These are phyloP conservation scores for Anastrepha ludens DNA, from an alignment of 1,140 invertebrate genomes.

Conservation along the genomic window DNA sequence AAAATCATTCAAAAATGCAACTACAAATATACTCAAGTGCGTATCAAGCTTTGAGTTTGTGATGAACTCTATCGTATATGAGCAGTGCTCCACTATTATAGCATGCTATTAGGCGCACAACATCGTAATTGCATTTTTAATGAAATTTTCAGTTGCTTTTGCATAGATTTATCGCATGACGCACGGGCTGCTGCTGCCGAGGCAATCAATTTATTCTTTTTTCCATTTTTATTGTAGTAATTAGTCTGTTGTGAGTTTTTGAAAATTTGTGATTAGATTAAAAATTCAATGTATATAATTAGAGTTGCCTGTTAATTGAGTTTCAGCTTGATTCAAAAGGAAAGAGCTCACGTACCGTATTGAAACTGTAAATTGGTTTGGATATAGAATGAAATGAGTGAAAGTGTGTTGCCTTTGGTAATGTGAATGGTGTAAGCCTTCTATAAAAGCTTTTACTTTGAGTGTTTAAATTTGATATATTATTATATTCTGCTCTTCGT, in stretches of 20 bases:
- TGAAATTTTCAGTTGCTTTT: slow-evolving; percentile 46
- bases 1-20: no score
- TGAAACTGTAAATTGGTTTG: background rate
- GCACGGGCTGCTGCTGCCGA: slow-evolving; percentile 7
- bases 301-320: slow-evolving; percentile 6
- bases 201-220: slow-evolving; percentile 30
- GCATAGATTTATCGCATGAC: slow-evolving; percentile 36
- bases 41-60: background rate
- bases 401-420: no score
- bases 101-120: slow-evolving; percentile 48
- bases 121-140: slow-evolving; percentile 47
- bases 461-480: no score
- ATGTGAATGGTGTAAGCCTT: no score
- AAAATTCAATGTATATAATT: slow-evolving; percentile 47
- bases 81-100: background rate
- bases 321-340: slow-evolving; percentile 1
- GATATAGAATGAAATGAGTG: background rate
- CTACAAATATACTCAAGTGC: background rate
- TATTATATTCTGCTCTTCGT: no score
- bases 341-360: background rate
- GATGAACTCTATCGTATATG: background rate
- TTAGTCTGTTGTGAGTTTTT: slow-evolving; percentile 6
- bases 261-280: slow-evolving; percentile 40
- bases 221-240: slow-evolving; percentile 30
- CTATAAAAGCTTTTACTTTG: no score